Conservation (phyloP, 2,113 vertebrate species). For the Microcebus tavaratra region DNA sequence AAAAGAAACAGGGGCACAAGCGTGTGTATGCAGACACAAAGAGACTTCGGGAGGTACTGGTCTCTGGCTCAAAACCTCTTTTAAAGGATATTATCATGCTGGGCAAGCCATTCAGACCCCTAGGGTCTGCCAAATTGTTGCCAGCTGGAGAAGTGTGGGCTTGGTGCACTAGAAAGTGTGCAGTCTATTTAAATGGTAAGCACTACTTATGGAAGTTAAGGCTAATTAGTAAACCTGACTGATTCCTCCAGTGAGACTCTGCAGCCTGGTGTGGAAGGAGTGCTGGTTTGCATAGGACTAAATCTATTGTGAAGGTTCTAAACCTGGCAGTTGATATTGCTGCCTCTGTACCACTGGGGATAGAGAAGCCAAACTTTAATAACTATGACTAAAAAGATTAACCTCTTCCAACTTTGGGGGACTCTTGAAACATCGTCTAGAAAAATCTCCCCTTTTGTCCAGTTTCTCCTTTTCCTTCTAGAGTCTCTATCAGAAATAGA, state of each 20-base stretch:
- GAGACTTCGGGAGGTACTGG: constrained; percentile 33
- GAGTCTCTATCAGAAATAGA: neutral
- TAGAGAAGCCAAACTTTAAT: neutral
- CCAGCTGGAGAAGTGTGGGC: constrained; percentile 29
- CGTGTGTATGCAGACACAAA: constrained; percentile 8
- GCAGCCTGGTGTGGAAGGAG: neutral
- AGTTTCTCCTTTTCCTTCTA: constrained; percentile 41
- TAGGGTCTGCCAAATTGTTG: constrained; percentile 40
- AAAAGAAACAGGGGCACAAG: constrained; percentile 57
- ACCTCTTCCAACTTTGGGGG: neutral
- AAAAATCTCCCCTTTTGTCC: neutral
- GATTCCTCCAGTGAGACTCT: constrained; percentile 34
- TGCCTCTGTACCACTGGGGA: neutral
- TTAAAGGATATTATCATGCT: constrained; percentile 18
- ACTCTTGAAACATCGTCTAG: constrained; percentile 10
- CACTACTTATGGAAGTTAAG: neutral
- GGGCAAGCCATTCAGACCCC: neutral
- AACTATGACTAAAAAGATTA: neutral
- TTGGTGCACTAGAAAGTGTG: neutral
- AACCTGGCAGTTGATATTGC: neutral
- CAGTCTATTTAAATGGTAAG: constrained; percentile 33
- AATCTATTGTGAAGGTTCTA: constrained; percentile 33
- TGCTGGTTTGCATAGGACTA: constrained; percentile 10
- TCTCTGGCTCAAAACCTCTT: constrained; percentile 35
- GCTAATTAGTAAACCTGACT: constrained; percentile 9